Base-by-base conservation (phyloP, 2,888 invertebrate genomes). In the Watsonalla binaria region DNA sequence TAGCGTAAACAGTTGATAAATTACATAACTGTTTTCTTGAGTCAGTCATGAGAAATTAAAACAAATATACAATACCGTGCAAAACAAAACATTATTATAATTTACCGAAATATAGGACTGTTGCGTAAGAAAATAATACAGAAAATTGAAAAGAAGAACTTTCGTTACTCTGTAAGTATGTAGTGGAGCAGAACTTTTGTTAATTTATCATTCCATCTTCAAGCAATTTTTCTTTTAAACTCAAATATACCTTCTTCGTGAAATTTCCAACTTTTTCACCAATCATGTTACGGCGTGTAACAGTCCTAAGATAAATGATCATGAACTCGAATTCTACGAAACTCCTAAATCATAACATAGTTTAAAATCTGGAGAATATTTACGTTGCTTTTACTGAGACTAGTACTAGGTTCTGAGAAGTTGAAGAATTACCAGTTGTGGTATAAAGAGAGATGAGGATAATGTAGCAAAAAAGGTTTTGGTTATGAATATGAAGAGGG, bases 241-340 rank as follows among this genome's bases (percentile, higher is more conserved):
- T 65, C 67, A 80, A 80, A 80, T 80, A 79, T 73, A 70, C 62
- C 69, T 78, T 71, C 81, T 77, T 71, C 68, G 71, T 70, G 63
- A 65, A 69, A 71, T 76, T 70, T 75, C 62, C 55, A 79, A 86
- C 79, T 86, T 87, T 87, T 82, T 72, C 70, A 73, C 82, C 74
- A 84, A 82, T 87, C 86, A 86, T 74, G 72, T 66, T 64, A 63
- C 66, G 65, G 55, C 59, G 62, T 55, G 68, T 66, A 68, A 63
- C 71, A 70, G 68, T 65, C 59, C 60, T 69, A 78, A 82, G 81
- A 85, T 88, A 82, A 86, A 87, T 86, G 79, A 82, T 78, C 74
- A 70, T 70, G 63, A 61, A 63, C 58, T 63, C 61, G 65, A 65
- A 61, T 55, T 57, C 58, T 55, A 53, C 45, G 55, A 71, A 73